Evolutionary conservation across 2,888 invertebrate species (phyloP).

Genomic region (Limnephilus marmoratus): DNA sequence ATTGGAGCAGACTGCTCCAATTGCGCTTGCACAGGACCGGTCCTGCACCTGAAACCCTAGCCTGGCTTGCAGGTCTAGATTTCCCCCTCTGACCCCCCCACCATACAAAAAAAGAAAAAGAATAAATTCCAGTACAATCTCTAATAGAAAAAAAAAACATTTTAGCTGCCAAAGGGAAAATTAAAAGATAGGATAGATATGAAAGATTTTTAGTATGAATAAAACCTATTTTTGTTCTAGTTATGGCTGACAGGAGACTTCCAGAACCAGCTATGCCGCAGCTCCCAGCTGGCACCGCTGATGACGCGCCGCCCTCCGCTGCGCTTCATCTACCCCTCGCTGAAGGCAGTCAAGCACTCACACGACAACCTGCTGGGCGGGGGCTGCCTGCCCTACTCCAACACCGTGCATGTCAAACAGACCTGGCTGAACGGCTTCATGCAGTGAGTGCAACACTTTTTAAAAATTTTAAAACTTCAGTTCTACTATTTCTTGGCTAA

Average conservation of each 20-base stretch:
- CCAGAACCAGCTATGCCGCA: conserved; percentile 76
- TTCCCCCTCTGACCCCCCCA: no score
- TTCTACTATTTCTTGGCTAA: background rate
- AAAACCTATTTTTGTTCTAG: conserved; percentile 67
- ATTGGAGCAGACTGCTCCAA: no score
- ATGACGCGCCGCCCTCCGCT: conserved; percentile 74
- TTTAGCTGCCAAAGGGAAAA: background rate
- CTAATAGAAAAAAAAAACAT: background rate
- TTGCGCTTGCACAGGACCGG: no score
- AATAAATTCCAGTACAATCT: no score
- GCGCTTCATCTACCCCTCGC: conserved; percentile 85
- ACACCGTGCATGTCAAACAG: conserved; percentile 88
- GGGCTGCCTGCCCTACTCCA: conserved; percentile 91
- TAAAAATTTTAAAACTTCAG: background rate
- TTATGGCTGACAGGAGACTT: conserved; percentile 89
- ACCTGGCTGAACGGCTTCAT: conserved; percentile 87
- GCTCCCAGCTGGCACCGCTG: conserved; percentile 71
- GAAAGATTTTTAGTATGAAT: background rate
- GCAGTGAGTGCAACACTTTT: conserved; percentile 77
- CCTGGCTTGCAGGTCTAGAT: no score
- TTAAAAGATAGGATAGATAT: background rate
- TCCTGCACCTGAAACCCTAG: no score
- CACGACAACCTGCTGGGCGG: conserved; percentile 92
- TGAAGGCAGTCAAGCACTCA: conserved; percentile 90
- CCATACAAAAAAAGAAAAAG: no score